A percentile compares a stretch with the other conserved stretches of the same genome.
These are phyloP conservation scores for Drosophila biarmipes DNA, from an alignment of 1,140 invertebrate species.

Conservation along the genomic window DNA sequence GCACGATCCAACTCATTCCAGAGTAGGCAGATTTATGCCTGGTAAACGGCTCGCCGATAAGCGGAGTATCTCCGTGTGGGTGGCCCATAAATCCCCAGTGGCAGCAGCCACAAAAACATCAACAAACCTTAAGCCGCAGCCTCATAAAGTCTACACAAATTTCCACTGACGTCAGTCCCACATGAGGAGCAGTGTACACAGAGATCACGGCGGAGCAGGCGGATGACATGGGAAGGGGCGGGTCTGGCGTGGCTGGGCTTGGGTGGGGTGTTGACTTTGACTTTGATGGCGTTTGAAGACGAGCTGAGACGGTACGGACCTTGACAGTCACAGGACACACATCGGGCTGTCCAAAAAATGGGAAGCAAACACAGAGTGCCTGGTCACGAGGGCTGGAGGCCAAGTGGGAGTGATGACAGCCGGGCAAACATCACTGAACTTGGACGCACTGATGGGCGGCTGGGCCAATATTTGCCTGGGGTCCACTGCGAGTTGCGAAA, in stretches of 20 bases:
- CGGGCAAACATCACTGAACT: slow-evolving; percentile 62
- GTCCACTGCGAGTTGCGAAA: slow-evolving; percentile 20
- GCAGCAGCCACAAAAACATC: slow-evolving; percentile 65
- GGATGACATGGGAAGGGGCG: not conserved
- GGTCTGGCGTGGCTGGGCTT: not conserved
- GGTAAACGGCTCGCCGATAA: slow-evolving; percentile 34
- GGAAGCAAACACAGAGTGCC: not conserved
- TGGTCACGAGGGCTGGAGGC: slow-evolving; percentile 62
- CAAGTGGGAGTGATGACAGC: slow-evolving; percentile 28
- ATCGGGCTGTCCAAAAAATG: slow-evolving; percentile 17
- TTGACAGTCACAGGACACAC: slow-evolving; percentile 61
- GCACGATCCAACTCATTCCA: slow-evolving; percentile 1
- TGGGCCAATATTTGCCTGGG: slow-evolving; percentile 26
- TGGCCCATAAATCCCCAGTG: slow-evolving; percentile 68
- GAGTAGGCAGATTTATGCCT: slow-evolving; percentile 30
- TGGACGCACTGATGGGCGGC: slow-evolving; percentile 17
- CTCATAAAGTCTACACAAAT: slow-evolving; percentile 48
- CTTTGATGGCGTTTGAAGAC: slow-evolving; percentile 13
- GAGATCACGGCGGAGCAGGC: slow-evolving; percentile 6
- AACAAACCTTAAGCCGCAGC: slow-evolving; percentile 53
- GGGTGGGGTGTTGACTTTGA: slow-evolving; percentile 21
- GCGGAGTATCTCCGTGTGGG: slow-evolving; percentile 20
- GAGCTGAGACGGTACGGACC: not conserved
- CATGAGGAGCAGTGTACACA: slow-evolving; percentile 23
- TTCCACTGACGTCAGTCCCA: slow-evolving; percentile 48